Evolutionary conservation across 2,888 invertebrate genomes (phyloP), one percentile per base, ranked within the genome.

Genomic region (Drosophila siamana): DNA sequence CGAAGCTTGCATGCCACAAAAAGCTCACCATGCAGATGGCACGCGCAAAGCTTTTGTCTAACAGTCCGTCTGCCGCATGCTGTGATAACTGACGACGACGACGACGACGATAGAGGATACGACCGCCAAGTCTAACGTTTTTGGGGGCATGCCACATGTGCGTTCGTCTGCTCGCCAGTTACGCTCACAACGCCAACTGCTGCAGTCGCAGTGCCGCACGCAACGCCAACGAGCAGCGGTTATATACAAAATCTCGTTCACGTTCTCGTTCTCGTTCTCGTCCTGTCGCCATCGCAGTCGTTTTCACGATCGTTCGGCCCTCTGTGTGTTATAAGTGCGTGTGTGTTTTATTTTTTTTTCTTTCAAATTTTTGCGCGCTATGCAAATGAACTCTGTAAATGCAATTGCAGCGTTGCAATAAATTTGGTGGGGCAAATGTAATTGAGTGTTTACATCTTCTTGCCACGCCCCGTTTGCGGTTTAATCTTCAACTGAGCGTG

Each of bases 111-210:
- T 5, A 6, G 6, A 4, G n/a, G 4, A 11, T 11, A 33, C 33
- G 33, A 41, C 15, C 19, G 19, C 41, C 4, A 40, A 16, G 9
- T 15, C 19, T 13, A 11, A 5, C 26, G 38, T 26, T 8, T 22
- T 9, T 24, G 11, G 19, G 33, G 33, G 15, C 47, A 65, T 28
- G 54, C 54, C 50, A 56, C 78, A 69, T 72, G 80, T 65, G 83
- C 72, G 69, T 79, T 74, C 54, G 59, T 56, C 57, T 48, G 52
- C 67, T 15, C 36, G 7, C 81, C 87, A 83, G 83, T 83, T 87
- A 69, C 73, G 87, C 74, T 69, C 65, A 67, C 67, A 86, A 81
- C 83, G 87, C 76, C 87, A 81, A 82, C 82, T 65, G 86, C 86
- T 82, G 68, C 77, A 85, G 87, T 85, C 86, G 82, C 78, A 69